Percentiles rank a stretch among this genome's conserved stretches.
These are phyloP conservation scores for Moxostoma hubbsi DNA, from an alignment of 2,797 vertebrate species.

Conservation along the genomic window DNA sequence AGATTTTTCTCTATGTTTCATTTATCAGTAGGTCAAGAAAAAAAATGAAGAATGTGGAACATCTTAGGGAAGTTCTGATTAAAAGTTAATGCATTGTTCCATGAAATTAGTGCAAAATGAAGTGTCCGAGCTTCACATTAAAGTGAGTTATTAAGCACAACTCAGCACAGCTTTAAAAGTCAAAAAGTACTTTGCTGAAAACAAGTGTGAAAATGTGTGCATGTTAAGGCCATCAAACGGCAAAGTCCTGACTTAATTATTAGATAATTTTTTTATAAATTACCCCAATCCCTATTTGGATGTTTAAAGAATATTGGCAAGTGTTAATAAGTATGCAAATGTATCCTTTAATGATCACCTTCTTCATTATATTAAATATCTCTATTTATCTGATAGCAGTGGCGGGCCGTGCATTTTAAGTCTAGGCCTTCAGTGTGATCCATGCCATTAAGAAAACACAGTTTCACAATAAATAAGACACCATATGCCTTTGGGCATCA, in stretches of 20 bases:
- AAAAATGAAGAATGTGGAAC: conserved; percentile 10
- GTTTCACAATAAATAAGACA: too few species aligned
- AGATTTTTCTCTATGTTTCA: conserved; percentile 15
- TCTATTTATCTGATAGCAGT: conserved; percentile 72
- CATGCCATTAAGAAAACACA: too few species aligned
- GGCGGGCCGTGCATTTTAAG: too few species aligned
- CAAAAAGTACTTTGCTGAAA: conserved; percentile 50
- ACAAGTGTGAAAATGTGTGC: conserved; percentile 9
- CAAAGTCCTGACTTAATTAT: conserved; percentile 42
- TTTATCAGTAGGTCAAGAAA: conserved; percentile 30
- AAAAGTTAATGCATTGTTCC: conserved; percentile 49
- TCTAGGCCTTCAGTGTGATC: too few species aligned
- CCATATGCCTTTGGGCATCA: too few species aligned
- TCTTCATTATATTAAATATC: conserved; percentile 79
- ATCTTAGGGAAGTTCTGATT: conserved; percentile 43
- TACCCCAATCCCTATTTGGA: conserved; percentile 68
- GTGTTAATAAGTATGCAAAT: conserved; percentile 84
- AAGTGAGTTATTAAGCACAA: conserved; percentile 43
- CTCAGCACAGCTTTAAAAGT: conserved; percentile 42
- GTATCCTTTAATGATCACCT: conserved; percentile 78
- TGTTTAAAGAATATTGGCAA: conserved; percentile 73
- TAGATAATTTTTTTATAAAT: conserved; percentile 69
- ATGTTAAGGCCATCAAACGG: conserved; percentile 51
- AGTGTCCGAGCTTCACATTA: conserved; percentile 42
- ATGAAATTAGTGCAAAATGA: conserved; percentile 42